phyloP scores from a whole-genome alignment of 2,888 invertebrate genomes.

The Pristionchus exspectatus region DNA sequence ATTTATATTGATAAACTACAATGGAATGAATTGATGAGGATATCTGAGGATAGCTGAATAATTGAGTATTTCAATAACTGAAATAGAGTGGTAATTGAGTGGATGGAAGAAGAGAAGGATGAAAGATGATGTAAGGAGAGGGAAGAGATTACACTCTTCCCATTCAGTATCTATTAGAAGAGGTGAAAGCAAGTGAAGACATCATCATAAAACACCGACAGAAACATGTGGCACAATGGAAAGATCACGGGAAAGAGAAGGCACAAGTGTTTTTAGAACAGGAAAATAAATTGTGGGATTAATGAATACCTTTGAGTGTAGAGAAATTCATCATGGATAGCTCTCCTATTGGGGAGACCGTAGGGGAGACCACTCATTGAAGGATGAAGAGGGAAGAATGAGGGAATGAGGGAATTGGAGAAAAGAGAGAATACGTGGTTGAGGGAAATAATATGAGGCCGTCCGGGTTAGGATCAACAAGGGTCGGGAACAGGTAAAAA shows the following conservation, averaged over 20 bases:
- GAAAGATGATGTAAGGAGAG: slow-evolving; percentile 36
- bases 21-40: neutral
- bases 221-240: slow-evolving; percentile 15
- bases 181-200: slow-evolving; percentile 13
- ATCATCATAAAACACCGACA: slow-evolving; percentile 46
- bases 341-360: neutral
- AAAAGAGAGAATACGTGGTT: neutral
- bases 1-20: neutral
- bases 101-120: neutral
- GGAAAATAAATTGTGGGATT: neutral
- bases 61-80: neutral
- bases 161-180: slow-evolving; percentile 26
- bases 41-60: neutral
- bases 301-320: slow-evolving; percentile 10
- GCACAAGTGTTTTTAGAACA: neutral
- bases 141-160: slow-evolving; percentile 25
- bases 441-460: neutral
- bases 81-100: neutral
- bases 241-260: neutral
- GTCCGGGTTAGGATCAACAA: no score
- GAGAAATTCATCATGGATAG: neutral
- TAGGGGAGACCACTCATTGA: slow-evolving; percentile 21
- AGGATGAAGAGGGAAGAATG: slow-evolving; percentile 11
- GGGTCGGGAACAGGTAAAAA: no score
- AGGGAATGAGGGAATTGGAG: neutral